Evolutionary conservation across 2,888 invertebrate genomes (phyloP), one percentile per base, ranked within the genome.

Genomic region (Phyllotreta cruciferae): DNA sequence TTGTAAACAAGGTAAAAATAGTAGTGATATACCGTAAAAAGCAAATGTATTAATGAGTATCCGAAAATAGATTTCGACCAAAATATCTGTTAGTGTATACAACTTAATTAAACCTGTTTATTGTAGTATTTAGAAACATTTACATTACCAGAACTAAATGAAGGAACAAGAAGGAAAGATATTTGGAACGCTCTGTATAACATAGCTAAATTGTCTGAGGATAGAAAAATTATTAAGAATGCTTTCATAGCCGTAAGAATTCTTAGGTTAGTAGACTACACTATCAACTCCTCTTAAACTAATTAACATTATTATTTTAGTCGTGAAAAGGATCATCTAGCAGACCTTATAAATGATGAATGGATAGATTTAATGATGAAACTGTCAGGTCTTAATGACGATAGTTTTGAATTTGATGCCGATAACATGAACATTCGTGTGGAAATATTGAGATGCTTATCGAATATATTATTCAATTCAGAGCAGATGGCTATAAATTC

Each of bases 391-490:
- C 82, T 92, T 55, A 78, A 80, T 53, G 79, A 78, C 45, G 69
- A 80, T 35, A 79, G 82, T 53, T 82, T 83, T 66, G 76, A 81
- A 69, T 75, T 80, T 9, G 77, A 82, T 14, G 78, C 80, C 41
- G 71, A 82, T 60, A 80, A 82, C 36, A 85, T 87, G 78, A 81
- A 86, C 78, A 83, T 88, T 24, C 85, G 85, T 1, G 83, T 92
- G 5, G 96, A 96, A 81, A 90, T 94, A 0, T 82, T 93, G 57
- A 97, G 96, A 82, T 90, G 94, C 77, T 83, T 97, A 7, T 95
- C 93, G 78, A 98, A 98, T 80, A 83, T 97, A 70, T 85, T 94
- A 57, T 96, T 87, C 78, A 93, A 96, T 78, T 89, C 89, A 77
- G 72, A 77, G 1, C 83, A 84, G 56, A 87, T 88, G 7, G 88